Evolutionary conservation across 2,888 invertebrate genomes (phyloP).

Genomic region (Synanthedon myopaeformis): DNA sequence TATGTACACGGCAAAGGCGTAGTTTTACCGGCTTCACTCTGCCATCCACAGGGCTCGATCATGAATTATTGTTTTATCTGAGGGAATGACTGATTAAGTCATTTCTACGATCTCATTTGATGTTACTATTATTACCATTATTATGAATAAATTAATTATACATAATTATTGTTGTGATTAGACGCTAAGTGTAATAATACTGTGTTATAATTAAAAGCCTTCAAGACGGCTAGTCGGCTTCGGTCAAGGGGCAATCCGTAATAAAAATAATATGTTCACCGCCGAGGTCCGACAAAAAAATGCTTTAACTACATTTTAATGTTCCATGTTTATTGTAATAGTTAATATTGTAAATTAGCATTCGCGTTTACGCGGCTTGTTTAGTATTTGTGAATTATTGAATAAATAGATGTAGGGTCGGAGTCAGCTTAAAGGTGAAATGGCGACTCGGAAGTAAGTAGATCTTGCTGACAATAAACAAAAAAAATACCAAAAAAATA

Average conservation of each 20-base stretch:
- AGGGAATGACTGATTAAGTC: too few relatives aligned
- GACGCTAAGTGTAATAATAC: constrained; percentile 49
- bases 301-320: constrained; percentile 68
- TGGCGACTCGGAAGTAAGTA: not conserved
- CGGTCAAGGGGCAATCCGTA: constrained; percentile 17
- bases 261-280: constrained; percentile 8
- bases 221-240: constrained; percentile 57
- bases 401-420: constrained; percentile 17
- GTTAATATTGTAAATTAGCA: constrained; percentile 47
- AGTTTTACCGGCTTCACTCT: too few relatives aligned
- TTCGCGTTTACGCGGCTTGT: constrained; percentile 27
- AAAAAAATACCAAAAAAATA: too few relatives aligned
- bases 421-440: constrained; percentile 15
- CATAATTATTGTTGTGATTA: constrained; percentile 56
- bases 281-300: constrained; percentile 42
- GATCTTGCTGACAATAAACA: too few relatives aligned
- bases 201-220: constrained; percentile 53
- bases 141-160: constrained; percentile 8
- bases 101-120: not conserved
- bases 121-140: constrained; percentile 5
- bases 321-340: constrained; percentile 54
- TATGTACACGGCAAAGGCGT: too few relatives aligned
- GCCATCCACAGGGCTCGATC: too few relatives aligned
- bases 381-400: constrained; percentile 37
- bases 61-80: too few relatives aligned